phyloP scores from a whole-genome alignment of 2,888 invertebrate genomes.

The Acleris literana region DNA sequence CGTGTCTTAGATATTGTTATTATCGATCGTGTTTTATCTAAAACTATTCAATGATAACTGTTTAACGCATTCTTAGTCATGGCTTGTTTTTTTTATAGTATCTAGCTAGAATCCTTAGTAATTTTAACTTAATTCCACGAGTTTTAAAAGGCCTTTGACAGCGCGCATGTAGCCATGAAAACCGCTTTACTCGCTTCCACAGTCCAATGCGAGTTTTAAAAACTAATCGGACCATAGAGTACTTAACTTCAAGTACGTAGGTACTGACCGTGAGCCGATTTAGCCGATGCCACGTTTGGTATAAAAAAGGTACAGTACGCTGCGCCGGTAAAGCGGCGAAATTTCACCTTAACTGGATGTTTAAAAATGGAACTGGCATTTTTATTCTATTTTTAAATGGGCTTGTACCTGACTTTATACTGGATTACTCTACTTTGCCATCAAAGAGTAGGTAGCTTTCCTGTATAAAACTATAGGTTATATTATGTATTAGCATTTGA shows the following conservation, averaged over 20 bases:
- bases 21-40: conserved; percentile 27
- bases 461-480: too few species aligned
- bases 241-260: conserved; percentile 34
- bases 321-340: conserved; percentile 14
- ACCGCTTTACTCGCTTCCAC: conserved; percentile 6
- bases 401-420: too few species aligned
- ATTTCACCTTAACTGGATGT: neutral
- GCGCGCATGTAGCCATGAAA: conserved; percentile 12
- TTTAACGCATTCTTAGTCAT: neutral
- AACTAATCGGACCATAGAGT: conserved; percentile 34
- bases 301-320: conserved; percentile 18
- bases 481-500: too few species aligned
- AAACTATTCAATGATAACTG: neutral
- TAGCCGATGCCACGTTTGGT: conserved; percentile 29
- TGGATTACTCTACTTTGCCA: too few species aligned
- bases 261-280: conserved; percentile 32
- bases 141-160: conserved; percentile 1
- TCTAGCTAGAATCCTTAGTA: neutral
- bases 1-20: conserved; percentile 1
- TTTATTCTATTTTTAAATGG: too few species aligned
- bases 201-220: conserved; percentile 22
- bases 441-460: too few species aligned
- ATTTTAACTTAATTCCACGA: neutral
- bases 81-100: neutral
- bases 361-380: too few species aligned